phyloP scores from a whole-genome alignment of 2,797 vertebrate genomes.

The Yasuhikotakia modesta region DNA sequence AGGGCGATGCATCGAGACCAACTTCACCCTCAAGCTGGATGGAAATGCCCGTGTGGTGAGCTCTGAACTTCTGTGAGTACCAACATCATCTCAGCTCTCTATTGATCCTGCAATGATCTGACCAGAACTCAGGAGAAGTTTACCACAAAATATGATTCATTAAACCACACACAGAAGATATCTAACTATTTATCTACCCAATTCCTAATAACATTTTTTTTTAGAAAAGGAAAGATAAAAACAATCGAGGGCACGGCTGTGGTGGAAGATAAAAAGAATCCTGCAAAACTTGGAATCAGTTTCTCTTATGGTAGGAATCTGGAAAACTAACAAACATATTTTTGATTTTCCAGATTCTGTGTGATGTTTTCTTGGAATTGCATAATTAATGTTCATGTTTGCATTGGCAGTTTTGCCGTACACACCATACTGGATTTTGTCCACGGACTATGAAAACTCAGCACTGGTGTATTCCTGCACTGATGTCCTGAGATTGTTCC shows the following conservation, averaged over 20 bases:
- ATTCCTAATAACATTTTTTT: background rate
- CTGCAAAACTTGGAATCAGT: conserved; percentile 86
- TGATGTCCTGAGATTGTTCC: conserved; percentile 83
- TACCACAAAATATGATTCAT: background rate
- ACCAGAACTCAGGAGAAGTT: background rate
- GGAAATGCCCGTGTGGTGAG: conserved; percentile 84
- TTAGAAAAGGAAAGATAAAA: conserved; percentile 80
- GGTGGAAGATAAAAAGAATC: conserved; percentile 79
- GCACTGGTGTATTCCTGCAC: conserved; percentile 91
- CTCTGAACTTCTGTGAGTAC: conserved; percentile 86
- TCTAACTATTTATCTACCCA: too few relatives aligned
- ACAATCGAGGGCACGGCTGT: conserved; percentile 81
- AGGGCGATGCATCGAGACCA: conserved; percentile 87
- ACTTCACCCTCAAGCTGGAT: conserved; percentile 81
- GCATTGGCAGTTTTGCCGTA: conserved; percentile 80
- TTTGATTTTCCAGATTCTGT: too few relatives aligned
- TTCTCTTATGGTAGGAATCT: conserved; percentile 83
- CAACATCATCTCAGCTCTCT: background rate
- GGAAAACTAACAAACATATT: background rate
- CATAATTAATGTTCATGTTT: background rate
- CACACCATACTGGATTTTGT: conserved; percentile 87
- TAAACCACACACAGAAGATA: background rate
- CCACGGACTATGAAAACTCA: conserved; percentile 86
- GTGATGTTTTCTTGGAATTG: background rate
- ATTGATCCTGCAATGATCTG: background rate